Conservation (phyloP, 2,888 invertebrate species). For the Acleris cristana region DNA sequence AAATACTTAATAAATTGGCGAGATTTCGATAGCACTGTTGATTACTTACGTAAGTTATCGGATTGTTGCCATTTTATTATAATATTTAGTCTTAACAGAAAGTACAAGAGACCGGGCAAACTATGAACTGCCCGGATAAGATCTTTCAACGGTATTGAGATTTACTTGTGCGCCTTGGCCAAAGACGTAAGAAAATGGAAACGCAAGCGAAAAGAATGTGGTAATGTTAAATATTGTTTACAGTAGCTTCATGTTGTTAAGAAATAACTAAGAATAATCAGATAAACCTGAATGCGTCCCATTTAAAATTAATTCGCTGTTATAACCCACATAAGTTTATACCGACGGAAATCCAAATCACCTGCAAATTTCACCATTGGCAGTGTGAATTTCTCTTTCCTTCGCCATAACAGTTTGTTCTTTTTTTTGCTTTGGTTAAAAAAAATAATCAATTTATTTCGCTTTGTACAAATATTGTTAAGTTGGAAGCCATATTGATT, state of each 20-base stretch:
- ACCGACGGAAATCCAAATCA: slow-evolving; percentile 7
- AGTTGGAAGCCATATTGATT: slow-evolving; percentile 38
- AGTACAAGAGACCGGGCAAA: no score
- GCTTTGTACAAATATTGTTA: slow-evolving; percentile 37
- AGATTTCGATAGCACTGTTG: no score
- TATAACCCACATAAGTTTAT: slow-evolving; percentile 9
- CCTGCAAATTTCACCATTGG: slow-evolving; percentile 14
- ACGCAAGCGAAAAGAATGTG: no score
- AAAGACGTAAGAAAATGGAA: no score
- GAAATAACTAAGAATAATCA: neutral
- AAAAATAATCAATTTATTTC: slow-evolving; percentile 33
- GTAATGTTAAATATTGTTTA: neutral
- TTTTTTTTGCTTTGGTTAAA: slow-evolving; percentile 41
- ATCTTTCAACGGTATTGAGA: no score
- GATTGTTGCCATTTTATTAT: no score
- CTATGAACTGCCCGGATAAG: no score
- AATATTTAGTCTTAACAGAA: no score
- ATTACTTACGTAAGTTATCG: no score
- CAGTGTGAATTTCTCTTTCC: slow-evolving; percentile 24
- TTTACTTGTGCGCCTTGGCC: no score
- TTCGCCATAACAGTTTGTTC: slow-evolving; percentile 46
- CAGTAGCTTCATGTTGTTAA: neutral
- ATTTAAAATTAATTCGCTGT: neutral
- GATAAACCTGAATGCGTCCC: neutral
- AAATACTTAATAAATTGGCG: no score